These are phyloP conservation scores for Serrognathus titanus DNA, from an alignment of 2,888 invertebrate species.

Conservation along the genomic window DNA sequence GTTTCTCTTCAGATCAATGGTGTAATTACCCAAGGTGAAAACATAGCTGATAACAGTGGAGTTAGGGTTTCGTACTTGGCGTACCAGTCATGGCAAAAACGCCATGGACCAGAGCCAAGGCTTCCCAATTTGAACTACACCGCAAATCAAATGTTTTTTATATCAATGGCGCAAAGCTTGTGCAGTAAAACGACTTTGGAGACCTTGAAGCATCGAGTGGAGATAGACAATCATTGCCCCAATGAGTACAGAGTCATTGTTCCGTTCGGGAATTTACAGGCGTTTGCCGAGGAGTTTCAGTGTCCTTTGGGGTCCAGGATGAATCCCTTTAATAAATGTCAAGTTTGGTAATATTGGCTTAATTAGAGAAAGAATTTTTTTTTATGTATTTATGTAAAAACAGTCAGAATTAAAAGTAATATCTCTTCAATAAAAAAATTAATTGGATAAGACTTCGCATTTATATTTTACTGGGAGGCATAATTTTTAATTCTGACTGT, in stretches of 20 bases:
- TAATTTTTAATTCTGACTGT: no score
- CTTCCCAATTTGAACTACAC: conserved; percentile 43
- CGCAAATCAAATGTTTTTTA: conserved; percentile 56
- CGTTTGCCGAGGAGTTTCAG: conserved; percentile 60
- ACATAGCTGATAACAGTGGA: conserved; percentile 93
- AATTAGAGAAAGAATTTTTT: no score
- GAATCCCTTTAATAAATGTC: conserved; percentile 61
- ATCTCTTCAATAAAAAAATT: no score
- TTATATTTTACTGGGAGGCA: no score
- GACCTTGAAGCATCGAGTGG: conserved; percentile 41
- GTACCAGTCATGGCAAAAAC: conserved; percentile 40
- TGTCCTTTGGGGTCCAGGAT: conserved; percentile 57
- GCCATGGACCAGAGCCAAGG: conserved; percentile 39
- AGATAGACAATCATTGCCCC: conserved; percentile 49
- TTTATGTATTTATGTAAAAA: no score
- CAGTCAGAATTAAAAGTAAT: no score
- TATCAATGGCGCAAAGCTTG: conserved; percentile 61
- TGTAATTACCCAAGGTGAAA: conserved; percentile 88
- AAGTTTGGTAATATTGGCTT: conserved; percentile 54
- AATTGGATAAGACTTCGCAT: no score
- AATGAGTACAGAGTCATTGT: conserved; percentile 58
- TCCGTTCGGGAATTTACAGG: conserved; percentile 57
- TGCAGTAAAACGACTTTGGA: conserved; percentile 50
- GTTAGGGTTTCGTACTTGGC: conserved; percentile 77
- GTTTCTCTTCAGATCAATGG: conserved; percentile 70